Evolutionary conservation across 2,797 vertebrate species (phyloP).

Genomic region (Somateria mollissima): DNA sequence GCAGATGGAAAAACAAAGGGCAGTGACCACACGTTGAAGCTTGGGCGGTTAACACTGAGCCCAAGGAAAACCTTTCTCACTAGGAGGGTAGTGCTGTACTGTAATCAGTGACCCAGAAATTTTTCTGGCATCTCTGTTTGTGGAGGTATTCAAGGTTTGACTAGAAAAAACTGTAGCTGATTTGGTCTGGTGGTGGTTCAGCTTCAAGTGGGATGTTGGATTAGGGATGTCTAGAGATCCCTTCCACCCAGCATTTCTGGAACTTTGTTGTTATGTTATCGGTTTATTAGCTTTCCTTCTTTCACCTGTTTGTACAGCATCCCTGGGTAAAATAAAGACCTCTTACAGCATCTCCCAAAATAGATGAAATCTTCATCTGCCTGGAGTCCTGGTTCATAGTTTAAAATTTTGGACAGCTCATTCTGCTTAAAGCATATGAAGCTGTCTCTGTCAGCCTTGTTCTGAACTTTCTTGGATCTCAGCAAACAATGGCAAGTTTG

Average conservation of each 20-base stretch:
- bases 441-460: not conserved
- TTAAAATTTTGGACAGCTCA: not conserved
- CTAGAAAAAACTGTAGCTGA: not conserved
- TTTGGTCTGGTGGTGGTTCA: not conserved
- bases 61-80: not conserved
- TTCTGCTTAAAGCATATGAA: not conserved
- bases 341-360: not conserved
- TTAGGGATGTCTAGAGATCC: not conserved
- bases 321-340: not conserved
- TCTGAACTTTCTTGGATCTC: not conserved
- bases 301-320: not conserved
- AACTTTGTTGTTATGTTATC: not conserved
- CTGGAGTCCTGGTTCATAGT: not conserved
- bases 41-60: not conserved
- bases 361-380: not conserved
- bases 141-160: not conserved
- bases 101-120: not conserved
- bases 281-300: not conserved
- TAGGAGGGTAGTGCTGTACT: not conserved
- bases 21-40: not conserved
- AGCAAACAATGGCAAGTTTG: not conserved
- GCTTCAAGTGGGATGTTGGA: not conserved
- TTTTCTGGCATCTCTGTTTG: not conserved
- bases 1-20: not conserved
- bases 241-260: not conserved